phyloP scores from a whole-genome alignment of 2,888 invertebrate genomes.

The Anorthoa munda region DNA sequence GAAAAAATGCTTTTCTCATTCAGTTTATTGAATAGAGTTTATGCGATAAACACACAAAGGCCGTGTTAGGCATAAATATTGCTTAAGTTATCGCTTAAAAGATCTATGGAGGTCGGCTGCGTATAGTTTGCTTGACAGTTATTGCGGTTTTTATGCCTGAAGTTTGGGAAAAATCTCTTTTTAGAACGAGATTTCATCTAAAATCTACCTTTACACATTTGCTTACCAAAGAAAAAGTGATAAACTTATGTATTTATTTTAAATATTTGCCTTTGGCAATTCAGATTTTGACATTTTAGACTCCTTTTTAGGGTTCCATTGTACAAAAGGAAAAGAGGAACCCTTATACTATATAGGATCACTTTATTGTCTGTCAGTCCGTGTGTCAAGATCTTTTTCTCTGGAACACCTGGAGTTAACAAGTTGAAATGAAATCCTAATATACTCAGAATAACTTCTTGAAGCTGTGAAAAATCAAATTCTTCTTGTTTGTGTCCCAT shows the following conservation, averaged over 20 bases:
- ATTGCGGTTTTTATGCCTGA: slow-evolving; percentile 84
- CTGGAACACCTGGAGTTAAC: no score
- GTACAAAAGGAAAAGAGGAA: no score
- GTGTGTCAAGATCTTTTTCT: no score
- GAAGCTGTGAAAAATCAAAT: no score
- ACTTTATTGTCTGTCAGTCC: no score
- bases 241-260: neutral
- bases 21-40: slow-evolving; percentile 78
- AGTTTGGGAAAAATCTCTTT: slow-evolving; percentile 82
- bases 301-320: no score
- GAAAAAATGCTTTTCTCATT: slow-evolving; percentile 69
- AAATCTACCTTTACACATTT: neutral
- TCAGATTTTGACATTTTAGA: no score
- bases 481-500: no score
- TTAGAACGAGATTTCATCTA: neutral
- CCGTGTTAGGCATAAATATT: slow-evolving; percentile 81
- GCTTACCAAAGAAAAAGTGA: slow-evolving; percentile 22
- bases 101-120: slow-evolving; percentile 77
- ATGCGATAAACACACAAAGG: slow-evolving; percentile 79
- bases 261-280: neutral
- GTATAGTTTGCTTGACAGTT: slow-evolving; percentile 83
- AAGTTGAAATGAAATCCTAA: no score
- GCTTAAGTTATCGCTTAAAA: slow-evolving; percentile 79
- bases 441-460: no score
- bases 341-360: no score